A percentile compares a stretch with the other conserved stretches of the same genome.
phyloP scores from a whole-genome alignment of 2,113 vertebrate species.

The Vidua macroura region DNA sequence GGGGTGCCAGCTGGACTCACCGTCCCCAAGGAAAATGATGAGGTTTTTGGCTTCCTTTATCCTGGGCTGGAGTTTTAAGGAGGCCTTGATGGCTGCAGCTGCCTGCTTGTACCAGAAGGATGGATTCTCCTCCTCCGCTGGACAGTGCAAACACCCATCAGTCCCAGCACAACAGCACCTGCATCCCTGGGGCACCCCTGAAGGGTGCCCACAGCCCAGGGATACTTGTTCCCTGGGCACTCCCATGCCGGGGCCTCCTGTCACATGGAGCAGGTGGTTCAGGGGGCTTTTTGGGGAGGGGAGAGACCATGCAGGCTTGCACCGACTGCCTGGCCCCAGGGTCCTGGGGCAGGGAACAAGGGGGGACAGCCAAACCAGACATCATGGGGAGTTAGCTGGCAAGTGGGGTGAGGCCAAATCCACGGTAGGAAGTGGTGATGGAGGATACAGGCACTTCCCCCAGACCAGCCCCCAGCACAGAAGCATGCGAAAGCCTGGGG shows the following conservation, averaged over 20 bases:
- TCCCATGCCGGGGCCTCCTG: background rate
- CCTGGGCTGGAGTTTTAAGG: conserved; percentile 74
- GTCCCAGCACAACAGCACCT: no score
- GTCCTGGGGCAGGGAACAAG: background rate
- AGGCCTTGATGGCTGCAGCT: conserved; percentile 67
- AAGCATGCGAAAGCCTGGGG: background rate
- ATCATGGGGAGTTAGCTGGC: background rate
- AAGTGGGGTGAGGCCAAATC: background rate
- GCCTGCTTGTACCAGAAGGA: conserved; percentile 86
- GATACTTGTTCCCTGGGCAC: background rate
- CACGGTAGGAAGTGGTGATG: no score
- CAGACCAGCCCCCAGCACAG: background rate
- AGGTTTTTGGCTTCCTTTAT: conserved; percentile 83
- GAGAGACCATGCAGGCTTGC: background rate
- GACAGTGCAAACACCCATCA: background rate
- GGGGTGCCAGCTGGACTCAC: conserved; percentile 61
- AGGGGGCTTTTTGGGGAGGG: background rate
- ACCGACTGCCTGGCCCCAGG: background rate
- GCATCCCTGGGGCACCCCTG: background rate
- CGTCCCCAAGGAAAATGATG: conserved; percentile 91
- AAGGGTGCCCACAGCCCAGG: background rate
- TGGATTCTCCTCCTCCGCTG: conserved; percentile 78
- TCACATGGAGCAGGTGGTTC: fast-evolving
- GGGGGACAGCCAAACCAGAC: background rate
- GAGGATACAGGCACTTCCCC: background rate